phyloP scores from a whole-genome alignment of 2,888 invertebrate species.

The Apoderus coryli region DNA sequence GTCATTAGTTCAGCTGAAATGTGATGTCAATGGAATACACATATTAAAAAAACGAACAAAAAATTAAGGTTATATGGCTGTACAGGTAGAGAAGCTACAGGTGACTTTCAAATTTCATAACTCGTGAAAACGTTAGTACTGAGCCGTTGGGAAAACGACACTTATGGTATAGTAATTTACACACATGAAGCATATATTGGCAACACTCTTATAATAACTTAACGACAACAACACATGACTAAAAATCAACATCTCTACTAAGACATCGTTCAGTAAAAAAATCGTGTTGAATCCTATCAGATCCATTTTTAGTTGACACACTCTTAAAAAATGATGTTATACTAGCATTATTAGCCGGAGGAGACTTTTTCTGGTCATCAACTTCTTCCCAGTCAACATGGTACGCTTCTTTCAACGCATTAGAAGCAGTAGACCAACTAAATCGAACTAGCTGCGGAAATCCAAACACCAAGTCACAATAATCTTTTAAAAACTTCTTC shows the following conservation, averaged over 20 bases:
- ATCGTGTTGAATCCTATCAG: constrained; percentile 38
- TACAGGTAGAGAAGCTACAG: no score
- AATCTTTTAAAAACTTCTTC: constrained; percentile 71
- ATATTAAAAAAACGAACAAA: no score
- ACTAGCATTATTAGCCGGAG: constrained; percentile 24
- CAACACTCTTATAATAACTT: no score
- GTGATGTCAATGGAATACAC: no score
- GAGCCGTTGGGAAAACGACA: no score
- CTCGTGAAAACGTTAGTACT: no score
- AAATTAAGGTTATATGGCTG: no score
- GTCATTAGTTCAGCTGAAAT: no score
- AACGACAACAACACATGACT: no score
- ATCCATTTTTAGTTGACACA: constrained; percentile 15
- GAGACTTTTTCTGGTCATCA: constrained; percentile 18
- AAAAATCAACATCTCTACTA: constrained; percentile 38
- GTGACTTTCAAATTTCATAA: no score
- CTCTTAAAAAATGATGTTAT: constrained; percentile 33
- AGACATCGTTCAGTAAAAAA: constrained; percentile 55
- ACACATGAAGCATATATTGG: no score
- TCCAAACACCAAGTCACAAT: constrained; percentile 84
- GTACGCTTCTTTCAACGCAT: constrained; percentile 61
- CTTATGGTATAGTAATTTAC: no score
- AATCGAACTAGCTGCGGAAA: constrained; percentile 88
- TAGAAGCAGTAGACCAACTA: constrained; percentile 92
- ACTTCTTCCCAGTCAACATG: constrained; percentile 57